A percentile compares a stretch with the other conserved stretches of the same genome.
Evolutionary conservation across 2,888 invertebrate species (phyloP).

Genomic region (Nipponacmea schrenckii): DNA sequence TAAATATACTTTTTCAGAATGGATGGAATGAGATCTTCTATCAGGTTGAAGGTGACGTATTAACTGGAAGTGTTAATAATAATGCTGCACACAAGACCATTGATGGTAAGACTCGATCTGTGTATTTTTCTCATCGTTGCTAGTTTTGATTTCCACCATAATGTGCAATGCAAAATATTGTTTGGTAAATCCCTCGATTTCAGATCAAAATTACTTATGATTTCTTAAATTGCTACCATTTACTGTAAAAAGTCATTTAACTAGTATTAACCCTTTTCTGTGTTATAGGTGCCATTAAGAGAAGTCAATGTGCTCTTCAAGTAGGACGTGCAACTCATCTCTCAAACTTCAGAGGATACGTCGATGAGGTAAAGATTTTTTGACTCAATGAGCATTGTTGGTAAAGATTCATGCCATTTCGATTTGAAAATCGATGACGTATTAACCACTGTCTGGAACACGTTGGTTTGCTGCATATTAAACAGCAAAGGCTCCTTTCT

Average conservation of each 20-base stretch:
- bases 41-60: constrained; percentile 33
- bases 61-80: constrained; percentile 45
- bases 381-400: no score
- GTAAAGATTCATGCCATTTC: no score
- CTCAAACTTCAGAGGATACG: constrained; percentile 33
- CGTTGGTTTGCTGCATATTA: neutral
- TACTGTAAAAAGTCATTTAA: no score
- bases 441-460: no score
- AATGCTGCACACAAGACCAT: constrained; percentile 24
- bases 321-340: constrained; percentile 37
- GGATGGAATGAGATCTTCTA: constrained; percentile 51
- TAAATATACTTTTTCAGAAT: neutral
- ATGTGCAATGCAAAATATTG: no score
- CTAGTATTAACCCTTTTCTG: constrained; percentile 1
- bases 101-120: constrained; percentile 27
- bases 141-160: neutral
- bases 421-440: no score
- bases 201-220: no score
- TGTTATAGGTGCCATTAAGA: constrained; percentile 24
- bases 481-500: no score
- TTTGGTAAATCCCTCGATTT: no score
- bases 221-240: no score
- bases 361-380: constrained; percentile 31
- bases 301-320: constrained; percentile 35
- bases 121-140: neutral